Evolutionary conservation across 2,888 invertebrate species (phyloP).

Genomic region (Eristalis tenax): DNA sequence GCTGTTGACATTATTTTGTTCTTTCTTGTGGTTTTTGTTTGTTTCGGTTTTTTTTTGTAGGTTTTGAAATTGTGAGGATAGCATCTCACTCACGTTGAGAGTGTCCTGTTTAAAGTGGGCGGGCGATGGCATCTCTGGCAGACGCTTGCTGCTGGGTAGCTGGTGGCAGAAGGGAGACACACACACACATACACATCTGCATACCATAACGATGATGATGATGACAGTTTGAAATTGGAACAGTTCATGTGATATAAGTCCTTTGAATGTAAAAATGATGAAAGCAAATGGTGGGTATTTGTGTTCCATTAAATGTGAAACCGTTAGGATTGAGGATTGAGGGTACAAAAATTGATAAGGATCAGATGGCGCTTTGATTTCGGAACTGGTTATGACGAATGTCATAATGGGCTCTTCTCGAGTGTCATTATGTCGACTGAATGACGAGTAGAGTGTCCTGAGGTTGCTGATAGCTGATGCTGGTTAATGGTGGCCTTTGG

Average conservation of each 20-base stretch:
- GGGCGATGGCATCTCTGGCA: background rate
- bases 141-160: slow-evolving; percentile 7
- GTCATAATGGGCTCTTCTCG: slow-evolving; percentile 54
- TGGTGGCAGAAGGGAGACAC: background rate
- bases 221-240: slow-evolving; percentile 64
- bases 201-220: slow-evolving; percentile 53
- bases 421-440: slow-evolving; percentile 40
- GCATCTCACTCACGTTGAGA: background rate
- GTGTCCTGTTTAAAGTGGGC: slow-evolving; percentile 8
- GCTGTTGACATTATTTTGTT: background rate
- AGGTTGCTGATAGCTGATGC: background rate
- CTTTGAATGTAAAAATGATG: slow-evolving; percentile 57
- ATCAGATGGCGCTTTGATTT: slow-evolving; percentile 68
- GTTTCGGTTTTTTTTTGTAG: background rate
- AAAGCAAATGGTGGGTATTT: slow-evolving; percentile 56
- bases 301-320: slow-evolving; percentile 63
- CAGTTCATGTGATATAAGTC: slow-evolving; percentile 70
- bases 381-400: slow-evolving; percentile 64
- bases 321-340: slow-evolving; percentile 65
- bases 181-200: background rate
- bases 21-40: background rate
- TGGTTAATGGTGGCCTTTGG: background rate
- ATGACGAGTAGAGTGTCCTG: slow-evolving; percentile 34
- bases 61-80: background rate
- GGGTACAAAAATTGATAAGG: slow-evolving; percentile 68